Conservation (phyloP, 2,113 vertebrate genomes). For the Tylochromis polylepis region DNA sequence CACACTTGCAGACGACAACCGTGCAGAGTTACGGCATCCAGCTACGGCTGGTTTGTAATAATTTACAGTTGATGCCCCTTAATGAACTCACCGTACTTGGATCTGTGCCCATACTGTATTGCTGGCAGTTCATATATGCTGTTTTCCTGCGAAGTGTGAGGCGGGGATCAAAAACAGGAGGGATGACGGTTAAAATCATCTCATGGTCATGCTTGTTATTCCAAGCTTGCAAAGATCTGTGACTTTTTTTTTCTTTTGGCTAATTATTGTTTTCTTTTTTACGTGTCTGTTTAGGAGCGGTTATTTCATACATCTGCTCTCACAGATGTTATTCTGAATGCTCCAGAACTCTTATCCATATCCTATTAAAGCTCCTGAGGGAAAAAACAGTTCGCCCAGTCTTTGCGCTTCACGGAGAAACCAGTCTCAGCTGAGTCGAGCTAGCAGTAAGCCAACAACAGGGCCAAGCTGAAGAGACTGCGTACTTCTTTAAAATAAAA, state of each 20-base stretch:
- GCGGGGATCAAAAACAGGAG: not conserved
- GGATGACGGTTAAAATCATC: not conserved
- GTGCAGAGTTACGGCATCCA: not conserved
- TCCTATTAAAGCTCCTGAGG: not conserved
- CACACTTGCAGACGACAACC: not conserved
- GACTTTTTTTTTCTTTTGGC: not conserved
- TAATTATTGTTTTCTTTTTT: not conserved
- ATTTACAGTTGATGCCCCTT: not conserved
- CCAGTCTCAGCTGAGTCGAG: not conserved
- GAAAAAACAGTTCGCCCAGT: conserved; percentile 4
- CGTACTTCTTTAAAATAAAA: not conserved
- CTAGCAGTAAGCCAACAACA: not conserved
- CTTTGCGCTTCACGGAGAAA: conserved; percentile 33
- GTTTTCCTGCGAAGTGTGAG: not conserved
- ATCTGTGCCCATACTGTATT: not conserved
- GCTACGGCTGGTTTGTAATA: conserved; percentile 4
- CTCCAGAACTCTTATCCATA: not conserved
- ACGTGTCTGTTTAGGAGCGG: not conserved
- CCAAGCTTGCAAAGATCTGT: not conserved
- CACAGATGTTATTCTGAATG: conserved; percentile 20
- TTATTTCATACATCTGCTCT: not conserved
- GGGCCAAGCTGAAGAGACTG: not conserved
- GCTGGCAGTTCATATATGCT: not conserved
- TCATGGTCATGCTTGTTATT: conserved; percentile 16
- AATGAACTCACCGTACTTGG: not conserved